These are phyloP conservation scores for Tuta absoluta DNA, from an alignment of 2,888 invertebrate genomes.

Conservation along the genomic window DNA sequence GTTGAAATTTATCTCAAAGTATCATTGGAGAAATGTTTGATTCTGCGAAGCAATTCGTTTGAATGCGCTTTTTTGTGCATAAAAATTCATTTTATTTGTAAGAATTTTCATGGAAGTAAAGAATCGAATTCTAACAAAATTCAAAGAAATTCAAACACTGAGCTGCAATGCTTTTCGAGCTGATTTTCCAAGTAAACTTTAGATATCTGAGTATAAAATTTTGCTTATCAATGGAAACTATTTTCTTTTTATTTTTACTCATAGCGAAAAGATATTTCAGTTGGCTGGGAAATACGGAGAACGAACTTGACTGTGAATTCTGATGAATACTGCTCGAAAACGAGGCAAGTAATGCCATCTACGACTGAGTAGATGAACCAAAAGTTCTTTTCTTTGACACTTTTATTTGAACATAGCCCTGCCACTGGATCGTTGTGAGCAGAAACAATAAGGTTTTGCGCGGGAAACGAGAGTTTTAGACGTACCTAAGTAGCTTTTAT, in stretches of 20 bases:
- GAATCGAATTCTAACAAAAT: conserved; percentile 2
- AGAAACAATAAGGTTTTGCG: too few relatives aligned
- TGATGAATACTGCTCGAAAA: not conserved
- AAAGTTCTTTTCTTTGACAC: not conserved
- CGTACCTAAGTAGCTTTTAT: too few relatives aligned
- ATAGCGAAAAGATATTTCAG: not conserved
- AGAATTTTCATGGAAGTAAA: not conserved
- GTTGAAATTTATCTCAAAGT: conserved; percentile 52
- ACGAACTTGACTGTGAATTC: not conserved
- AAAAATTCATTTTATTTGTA: conserved; percentile 4
- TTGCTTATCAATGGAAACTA: not conserved
- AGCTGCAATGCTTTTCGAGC: not conserved
- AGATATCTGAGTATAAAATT: not conserved
- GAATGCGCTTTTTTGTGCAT: conserved; percentile 23
- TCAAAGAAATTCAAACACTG: not conserved
- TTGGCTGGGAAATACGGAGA: not conserved
- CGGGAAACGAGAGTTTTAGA: too few relatives aligned
- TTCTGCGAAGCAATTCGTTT: conserved; percentile 27
- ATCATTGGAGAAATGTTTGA: conserved; percentile 37
- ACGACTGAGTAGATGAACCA: conserved; percentile 8
- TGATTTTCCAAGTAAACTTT: not conserved
- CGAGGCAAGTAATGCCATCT: not conserved
- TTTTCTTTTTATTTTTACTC: not conserved
- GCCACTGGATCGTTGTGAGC: too few relatives aligned
- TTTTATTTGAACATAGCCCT: not conserved